Percentiles rank a stretch among this genome's conserved stretches.
These are phyloP conservation scores for Aphis gossypii DNA, from an alignment of 1,140 invertebrate genomes.

Conservation along the genomic window DNA sequence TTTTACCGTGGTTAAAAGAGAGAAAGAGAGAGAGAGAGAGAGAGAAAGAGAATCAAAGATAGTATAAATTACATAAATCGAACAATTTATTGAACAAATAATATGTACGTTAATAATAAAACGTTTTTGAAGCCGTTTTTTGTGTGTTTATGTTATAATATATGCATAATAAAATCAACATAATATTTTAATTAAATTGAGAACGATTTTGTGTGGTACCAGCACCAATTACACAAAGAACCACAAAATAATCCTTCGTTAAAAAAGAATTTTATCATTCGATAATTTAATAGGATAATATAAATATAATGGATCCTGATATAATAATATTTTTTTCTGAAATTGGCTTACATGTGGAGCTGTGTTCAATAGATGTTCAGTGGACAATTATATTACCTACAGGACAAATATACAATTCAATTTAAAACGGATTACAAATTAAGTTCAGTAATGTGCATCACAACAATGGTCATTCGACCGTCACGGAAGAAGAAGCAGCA, in stretches of 20 bases:
- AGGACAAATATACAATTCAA: neutral
- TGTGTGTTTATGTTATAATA: neutral
- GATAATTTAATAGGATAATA: neutral
- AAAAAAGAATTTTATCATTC: neutral
- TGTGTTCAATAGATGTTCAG: neutral
- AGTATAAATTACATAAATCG: neutral
- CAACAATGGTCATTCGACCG: neutral
- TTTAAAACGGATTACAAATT: neutral
- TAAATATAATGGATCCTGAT: neutral
- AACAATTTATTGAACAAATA: neutral
- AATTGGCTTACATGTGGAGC: too few relatives aligned
- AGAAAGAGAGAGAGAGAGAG: neutral
- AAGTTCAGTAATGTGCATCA: neutral
- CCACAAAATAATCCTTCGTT: neutral
- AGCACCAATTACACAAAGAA: neutral
- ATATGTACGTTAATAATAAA: neutral
- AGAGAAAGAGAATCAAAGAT: too few relatives aligned
- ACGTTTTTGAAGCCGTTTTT: neutral
- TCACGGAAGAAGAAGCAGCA: neutral
- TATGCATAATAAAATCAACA: neutral
- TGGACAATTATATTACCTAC: neutral
- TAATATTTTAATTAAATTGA: neutral
- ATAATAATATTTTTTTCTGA: too few relatives aligned
- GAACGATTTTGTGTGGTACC: neutral
- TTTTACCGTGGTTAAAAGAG: neutral